These are phyloP conservation scores for Telmatherina bonti DNA, from an alignment of 2,797 vertebrate genomes.

Conservation along the genomic window DNA sequence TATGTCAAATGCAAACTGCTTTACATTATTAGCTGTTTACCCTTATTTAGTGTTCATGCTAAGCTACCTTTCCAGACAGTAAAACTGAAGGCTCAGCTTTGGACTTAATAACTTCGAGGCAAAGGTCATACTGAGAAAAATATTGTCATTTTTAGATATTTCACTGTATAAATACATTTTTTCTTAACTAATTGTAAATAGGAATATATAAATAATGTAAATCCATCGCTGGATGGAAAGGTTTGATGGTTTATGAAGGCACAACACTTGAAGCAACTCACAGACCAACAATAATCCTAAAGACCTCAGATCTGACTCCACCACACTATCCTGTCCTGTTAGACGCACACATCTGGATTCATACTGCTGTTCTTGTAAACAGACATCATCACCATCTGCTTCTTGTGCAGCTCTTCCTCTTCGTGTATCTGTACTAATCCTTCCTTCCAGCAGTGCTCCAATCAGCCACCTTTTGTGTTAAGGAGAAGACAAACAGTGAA, in stretches of 20 bases:
- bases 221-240: not conserved
- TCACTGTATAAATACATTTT: no score
- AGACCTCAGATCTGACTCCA: not conserved
- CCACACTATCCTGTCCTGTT: not conserved
- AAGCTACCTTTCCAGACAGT: not conserved
- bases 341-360: slow-evolving; percentile 44
- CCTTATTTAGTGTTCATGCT: not conserved
- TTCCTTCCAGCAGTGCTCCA: slow-evolving; percentile 38
- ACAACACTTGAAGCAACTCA: not conserved
- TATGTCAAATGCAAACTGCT: not conserved
- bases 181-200: not conserved
- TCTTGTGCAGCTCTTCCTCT: slow-evolving; percentile 46
- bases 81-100: not conserved
- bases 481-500: slow-evolving; percentile 3
- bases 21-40: not conserved
- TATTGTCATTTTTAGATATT: no score
- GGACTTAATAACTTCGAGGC: no score
- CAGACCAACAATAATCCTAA: not conserved
- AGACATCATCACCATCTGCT: slow-evolving; percentile 49
- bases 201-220: not conserved
- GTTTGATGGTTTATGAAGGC: no score
- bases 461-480: slow-evolving; percentile 61
- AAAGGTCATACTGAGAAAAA: no score
- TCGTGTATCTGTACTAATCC: slow-evolving; percentile 17
- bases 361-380: slow-evolving; percentile 44